These are phyloP conservation scores for Bubo blakistoni DNA, from an alignment of 2,113 vertebrate genomes.

Conservation along the genomic window DNA sequence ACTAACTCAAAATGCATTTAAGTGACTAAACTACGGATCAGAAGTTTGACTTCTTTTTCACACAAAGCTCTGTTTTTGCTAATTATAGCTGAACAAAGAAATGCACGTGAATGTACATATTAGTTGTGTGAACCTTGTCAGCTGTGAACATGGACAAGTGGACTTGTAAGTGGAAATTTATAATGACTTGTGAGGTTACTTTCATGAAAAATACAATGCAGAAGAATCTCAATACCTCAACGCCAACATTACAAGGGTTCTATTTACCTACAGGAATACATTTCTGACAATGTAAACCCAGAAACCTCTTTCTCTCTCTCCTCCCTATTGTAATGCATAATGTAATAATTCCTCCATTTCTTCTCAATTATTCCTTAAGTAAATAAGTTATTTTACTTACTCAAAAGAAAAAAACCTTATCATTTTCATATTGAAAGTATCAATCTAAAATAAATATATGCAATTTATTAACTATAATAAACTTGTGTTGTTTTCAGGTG, in stretches of 20 bases:
- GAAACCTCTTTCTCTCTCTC: not conserved
- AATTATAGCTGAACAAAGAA: not conserved
- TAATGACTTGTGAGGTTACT: not conserved
- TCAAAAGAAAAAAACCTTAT: not conserved
- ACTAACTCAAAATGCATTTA: not conserved
- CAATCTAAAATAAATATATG: not conserved
- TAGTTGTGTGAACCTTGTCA: not conserved
- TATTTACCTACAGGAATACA: not conserved
- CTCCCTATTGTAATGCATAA: not conserved
- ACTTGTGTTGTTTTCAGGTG: not conserved
- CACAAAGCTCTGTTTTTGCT: not conserved
- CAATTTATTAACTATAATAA: not conserved
- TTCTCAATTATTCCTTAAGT: not conserved
- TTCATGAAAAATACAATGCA: not conserved
- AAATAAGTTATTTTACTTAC: not conserved
- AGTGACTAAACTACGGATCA: not conserved
- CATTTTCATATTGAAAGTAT: not conserved
- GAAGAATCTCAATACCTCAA: not conserved
- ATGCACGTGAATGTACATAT: not conserved
- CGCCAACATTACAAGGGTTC: not conserved
- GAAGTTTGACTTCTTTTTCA: not conserved
- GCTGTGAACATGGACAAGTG: not conserved
- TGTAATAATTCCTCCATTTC: not conserved
- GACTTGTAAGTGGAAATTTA: not conserved
- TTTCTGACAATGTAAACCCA: not conserved